Evolutionary conservation across 2,113 vertebrate genomes (phyloP), one percentile per base, ranked within the genome.

Genomic region (Jacana jacana): DNA sequence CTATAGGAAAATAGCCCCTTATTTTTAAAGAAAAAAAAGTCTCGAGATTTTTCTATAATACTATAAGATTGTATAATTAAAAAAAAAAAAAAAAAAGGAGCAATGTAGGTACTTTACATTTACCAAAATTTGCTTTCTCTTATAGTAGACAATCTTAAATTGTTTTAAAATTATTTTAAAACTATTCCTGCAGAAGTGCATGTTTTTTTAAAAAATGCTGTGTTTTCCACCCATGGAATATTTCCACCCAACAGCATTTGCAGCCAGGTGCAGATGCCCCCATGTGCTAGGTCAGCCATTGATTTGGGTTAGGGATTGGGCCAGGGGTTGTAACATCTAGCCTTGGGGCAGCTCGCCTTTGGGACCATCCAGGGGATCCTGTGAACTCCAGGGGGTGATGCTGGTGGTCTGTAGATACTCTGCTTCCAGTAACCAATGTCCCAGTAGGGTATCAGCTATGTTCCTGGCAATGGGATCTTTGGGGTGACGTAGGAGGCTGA

Each of bases 131-230:
- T 81, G 10, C 5, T 44, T 68, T 79, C 25, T 81, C 9, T 76
- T 76, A 13, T 2, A 19, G 4, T 15, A 63, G 39, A 37, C 4
- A 86, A 25, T 33, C 16, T 70, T 76, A 37, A 18, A 42, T 42
- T 10, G 6, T 42, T 95, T 60, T 24, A 19, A 60, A 75, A 33
- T 17, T 0, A 20, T 55, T 82, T 72, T 1, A 52, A 60, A 80
- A 42, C 4, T 30, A 0, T 40, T 77, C 5, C 10, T 46, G 5
- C 11, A 51, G 72, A 76, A 72, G 27, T 8, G 1, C 10, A 9
- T 2, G 0, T 35, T 39, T 85, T 2, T 42, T 44, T 44, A 16
- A 16, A 44, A 44, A 44, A 1, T 11, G 6, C 6, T 39, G 2
- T 60, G 19, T 30, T 85, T 92, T 70, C 23, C 27, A 73, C 8